Percentiles rank a stretch among this genome's conserved stretches.
These are phyloP conservation scores for Hedya salicella DNA, from an alignment of 2,888 invertebrate genomes.

Conservation along the genomic window DNA sequence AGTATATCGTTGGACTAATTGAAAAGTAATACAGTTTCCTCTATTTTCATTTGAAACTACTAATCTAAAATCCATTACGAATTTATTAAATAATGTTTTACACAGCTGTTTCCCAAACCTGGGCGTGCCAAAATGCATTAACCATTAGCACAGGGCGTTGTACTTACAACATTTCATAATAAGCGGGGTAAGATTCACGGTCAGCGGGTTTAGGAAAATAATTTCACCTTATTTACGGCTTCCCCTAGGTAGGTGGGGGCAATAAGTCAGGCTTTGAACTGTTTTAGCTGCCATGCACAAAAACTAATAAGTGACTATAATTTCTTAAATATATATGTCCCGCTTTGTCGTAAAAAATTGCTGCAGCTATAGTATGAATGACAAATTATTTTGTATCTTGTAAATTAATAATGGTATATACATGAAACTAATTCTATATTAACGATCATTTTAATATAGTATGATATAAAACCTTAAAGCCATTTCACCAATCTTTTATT, in stretches of 20 bases:
- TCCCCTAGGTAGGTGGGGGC: constrained; percentile 24
- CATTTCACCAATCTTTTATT: too few relatives aligned
- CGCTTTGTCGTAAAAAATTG: too few relatives aligned
- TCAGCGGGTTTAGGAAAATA: constrained; percentile 36
- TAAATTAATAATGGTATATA: too few relatives aligned
- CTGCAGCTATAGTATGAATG: too few relatives aligned
- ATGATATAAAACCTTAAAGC: too few relatives aligned
- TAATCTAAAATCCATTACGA: constrained; percentile 38
- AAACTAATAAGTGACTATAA: too few relatives aligned
- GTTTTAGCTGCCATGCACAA: neutral
- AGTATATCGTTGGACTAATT: too few relatives aligned
- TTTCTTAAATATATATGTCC: neutral
- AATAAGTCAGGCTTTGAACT: constrained; percentile 32
- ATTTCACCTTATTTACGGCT: constrained; percentile 40
- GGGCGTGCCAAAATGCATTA: neutral
- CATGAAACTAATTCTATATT: too few relatives aligned
- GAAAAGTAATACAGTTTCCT: too few relatives aligned
- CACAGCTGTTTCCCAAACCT: constrained; percentile 24
- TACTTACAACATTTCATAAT: neutral
- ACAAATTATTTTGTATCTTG: too few relatives aligned
- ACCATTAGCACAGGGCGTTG: neutral
- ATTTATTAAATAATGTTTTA: constrained; percentile 40
- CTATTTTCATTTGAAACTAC: constrained; percentile 7
- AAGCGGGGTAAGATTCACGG: constrained; percentile 27
- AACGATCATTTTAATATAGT: too few relatives aligned